A percentile compares a stretch with the other conserved stretches of the same genome.
Conservation (phyloP, 1,140 invertebrate species). For the Bombus turneri region DNA sequence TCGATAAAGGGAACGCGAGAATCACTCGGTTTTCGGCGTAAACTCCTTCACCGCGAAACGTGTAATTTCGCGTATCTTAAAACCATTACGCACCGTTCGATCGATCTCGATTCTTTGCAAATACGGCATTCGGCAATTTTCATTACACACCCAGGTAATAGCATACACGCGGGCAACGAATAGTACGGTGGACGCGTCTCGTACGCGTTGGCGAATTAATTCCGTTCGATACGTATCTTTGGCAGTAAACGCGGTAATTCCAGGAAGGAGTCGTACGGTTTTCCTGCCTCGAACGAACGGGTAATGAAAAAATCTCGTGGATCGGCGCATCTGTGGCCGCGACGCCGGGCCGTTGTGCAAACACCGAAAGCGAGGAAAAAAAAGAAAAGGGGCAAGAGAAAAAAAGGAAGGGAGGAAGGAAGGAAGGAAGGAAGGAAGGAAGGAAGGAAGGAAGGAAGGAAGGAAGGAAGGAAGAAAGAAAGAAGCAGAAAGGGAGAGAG, state of each 20-base stretch:
- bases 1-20: no score
- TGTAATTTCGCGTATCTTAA: slow-evolving; percentile 18
- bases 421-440: no score
- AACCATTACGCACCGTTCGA: background rate
- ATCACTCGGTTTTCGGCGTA: background rate
- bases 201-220: background rate
- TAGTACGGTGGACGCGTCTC: background rate
- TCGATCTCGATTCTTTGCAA: slow-evolving; percentile 3
- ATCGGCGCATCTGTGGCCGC: background rate
- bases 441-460: no score
- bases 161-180: background rate
- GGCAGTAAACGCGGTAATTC: slow-evolving; percentile 3
- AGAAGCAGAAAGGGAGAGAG: background rate
- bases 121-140: slow-evolving; percentile 13
- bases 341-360: background rate
- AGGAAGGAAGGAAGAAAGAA: no score
- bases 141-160: background rate
- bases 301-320: slow-evolving; percentile 1
- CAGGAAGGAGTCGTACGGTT: slow-evolving; percentile 3
- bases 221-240: background rate
- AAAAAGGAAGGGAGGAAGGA: no score
- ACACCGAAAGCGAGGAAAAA: background rate
- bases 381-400: no score
- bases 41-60: background rate
- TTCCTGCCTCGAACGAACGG: background rate